Percentiles rank a stretch among this genome's conserved stretches.
These are phyloP conservation scores for Prenolepis imparis DNA, from an alignment of 2,888 invertebrate species.

Conservation along the genomic window DNA sequence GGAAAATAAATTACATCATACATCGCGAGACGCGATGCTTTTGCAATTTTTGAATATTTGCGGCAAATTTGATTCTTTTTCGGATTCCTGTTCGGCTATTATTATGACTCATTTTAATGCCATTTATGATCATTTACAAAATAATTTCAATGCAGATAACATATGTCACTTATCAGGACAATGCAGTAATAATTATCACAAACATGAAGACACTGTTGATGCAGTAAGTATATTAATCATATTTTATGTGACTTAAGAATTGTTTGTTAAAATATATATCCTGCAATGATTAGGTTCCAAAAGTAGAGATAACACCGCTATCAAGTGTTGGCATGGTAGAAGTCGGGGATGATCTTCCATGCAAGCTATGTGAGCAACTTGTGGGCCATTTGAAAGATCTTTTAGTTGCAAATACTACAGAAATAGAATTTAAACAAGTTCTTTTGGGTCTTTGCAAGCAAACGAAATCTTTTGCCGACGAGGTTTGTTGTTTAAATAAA, in stretches of 20 bases:
- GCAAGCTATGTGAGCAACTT: conserved; percentile 94
- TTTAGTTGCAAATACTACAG: conserved; percentile 94
- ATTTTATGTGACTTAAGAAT: not conserved
- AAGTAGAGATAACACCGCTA: conserved; percentile 88
- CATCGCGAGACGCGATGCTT: conserved; percentile 77
- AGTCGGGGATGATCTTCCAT: conserved; percentile 90
- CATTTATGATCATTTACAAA: conserved; percentile 89
- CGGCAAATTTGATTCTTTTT: conserved; percentile 90
- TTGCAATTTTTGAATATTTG: conserved; percentile 87
- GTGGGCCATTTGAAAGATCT: conserved; percentile 93
- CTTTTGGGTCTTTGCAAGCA: conserved; percentile 93
- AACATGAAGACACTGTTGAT: conserved; percentile 88
- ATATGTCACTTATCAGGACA: conserved; percentile 93
- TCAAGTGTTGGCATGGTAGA: conserved; percentile 88
- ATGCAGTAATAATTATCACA: conserved; percentile 90
- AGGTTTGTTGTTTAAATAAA: conserved; percentile 84
- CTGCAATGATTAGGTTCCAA: conserved; percentile 77
- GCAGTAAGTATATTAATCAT: conserved; percentile 82
- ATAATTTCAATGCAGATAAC: conserved; percentile 89
- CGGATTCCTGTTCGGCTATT: conserved; percentile 93
- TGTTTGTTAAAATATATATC: conserved; percentile 23
- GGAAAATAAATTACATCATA: conserved; percentile 79
- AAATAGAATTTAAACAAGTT: conserved; percentile 92
- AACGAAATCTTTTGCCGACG: conserved; percentile 90
- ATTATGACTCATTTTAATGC: conserved; percentile 91